These are phyloP conservation scores for Lagorchestes hirsutus DNA, from an alignment of 2,797 vertebrate species.

Conservation along the genomic window DNA sequence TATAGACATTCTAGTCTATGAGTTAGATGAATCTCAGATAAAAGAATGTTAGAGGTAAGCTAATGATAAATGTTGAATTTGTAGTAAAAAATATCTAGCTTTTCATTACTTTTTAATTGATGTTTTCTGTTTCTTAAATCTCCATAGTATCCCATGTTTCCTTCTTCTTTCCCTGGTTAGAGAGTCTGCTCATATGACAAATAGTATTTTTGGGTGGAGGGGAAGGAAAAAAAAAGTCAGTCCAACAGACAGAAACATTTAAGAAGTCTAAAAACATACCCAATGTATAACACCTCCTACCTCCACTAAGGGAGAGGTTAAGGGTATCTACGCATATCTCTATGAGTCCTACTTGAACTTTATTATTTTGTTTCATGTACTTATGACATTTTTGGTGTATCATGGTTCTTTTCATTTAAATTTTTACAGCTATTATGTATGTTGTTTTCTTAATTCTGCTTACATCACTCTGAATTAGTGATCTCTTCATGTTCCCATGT, in stretches of 20 bases:
- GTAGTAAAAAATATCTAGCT: background rate
- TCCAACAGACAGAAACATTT: background rate
- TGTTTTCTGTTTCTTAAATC: background rate
- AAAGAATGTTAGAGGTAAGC: background rate
- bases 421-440: background rate
- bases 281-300: background rate
- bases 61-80: background rate
- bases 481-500: background rate
- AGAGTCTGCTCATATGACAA: background rate
- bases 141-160: background rate
- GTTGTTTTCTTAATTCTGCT: background rate
- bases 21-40: background rate
- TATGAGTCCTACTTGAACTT: background rate
- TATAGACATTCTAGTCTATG: background rate
- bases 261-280: background rate
- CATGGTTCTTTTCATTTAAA: background rate
- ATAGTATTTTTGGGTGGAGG: background rate
- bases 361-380: background rate
- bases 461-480: background rate
- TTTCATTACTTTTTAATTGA: background rate
- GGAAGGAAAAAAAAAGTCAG: background rate
- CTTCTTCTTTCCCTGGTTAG: fast-evolving
- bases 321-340: background rate
- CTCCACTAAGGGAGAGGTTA: background rate
- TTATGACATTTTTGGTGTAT: background rate